A percentile compares a stretch with the other conserved stretches of the same genome.
These are phyloP conservation scores for Drosophila yooni DNA, from an alignment of 2,888 invertebrate genomes.

Conservation along the genomic window DNA sequence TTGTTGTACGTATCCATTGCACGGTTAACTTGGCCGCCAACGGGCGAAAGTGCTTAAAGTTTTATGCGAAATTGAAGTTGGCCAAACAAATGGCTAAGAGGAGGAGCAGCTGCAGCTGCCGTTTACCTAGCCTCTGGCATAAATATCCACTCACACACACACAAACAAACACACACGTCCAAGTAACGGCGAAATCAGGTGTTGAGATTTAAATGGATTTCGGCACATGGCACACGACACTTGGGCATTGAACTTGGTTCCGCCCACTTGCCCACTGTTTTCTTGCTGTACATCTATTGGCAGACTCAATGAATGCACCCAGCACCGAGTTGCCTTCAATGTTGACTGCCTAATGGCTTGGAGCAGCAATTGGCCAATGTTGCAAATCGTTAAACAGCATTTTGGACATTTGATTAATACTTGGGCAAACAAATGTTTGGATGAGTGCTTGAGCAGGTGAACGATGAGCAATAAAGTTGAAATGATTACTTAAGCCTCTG, in stretches of 20 bases:
- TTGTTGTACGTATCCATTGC: conserved; percentile 16
- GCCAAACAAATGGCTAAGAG: conserved; percentile 47
- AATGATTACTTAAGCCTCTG: not conserved
- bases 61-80: conserved; percentile 70
- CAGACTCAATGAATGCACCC: conserved; percentile 22
- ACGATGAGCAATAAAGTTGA: not conserved
- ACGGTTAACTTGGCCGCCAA: conserved; percentile 53
- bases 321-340: conserved; percentile 10
- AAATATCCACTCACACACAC: conserved; percentile 22
- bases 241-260: conserved; percentile 28
- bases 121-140: conserved; percentile 25
- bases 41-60: conserved; percentile 71
- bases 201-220: conserved; percentile 55
- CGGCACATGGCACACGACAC: conserved; percentile 25
- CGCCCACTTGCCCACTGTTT: not conserved
- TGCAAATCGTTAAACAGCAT: conserved; percentile 12
- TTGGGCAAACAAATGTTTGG: not conserved
- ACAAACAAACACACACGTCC: not conserved
- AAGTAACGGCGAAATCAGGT: conserved; percentile 42
- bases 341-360: conserved; percentile 19
- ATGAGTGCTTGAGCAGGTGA: too few species aligned
- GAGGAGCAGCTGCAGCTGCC: conserved; percentile 7
- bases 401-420: conserved; percentile 7
- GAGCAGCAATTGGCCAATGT: not conserved
- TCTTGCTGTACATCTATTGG: conserved; percentile 7